Evolutionary conservation across 2,113 vertebrate species (phyloP).

Genomic region (Poicephalus gulielmi): DNA sequence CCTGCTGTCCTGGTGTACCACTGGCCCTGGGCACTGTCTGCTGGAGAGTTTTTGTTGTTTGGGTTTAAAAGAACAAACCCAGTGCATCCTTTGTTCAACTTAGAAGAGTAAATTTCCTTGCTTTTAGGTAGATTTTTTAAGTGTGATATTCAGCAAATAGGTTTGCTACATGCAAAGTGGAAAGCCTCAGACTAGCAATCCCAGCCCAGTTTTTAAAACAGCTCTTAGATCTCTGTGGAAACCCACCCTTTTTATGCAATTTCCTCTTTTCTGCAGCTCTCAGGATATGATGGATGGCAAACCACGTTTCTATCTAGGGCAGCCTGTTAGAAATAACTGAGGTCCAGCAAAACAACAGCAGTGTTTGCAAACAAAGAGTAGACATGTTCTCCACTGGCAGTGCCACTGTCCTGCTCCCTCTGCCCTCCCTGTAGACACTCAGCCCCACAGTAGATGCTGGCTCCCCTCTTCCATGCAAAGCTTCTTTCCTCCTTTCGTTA

Average conservation of each 20-base stretch:
- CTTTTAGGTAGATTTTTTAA: neutral
- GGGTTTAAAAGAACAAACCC: neutral
- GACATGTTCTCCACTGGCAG: neutral
- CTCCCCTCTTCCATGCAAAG: neutral
- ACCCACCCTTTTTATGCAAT: neutral
- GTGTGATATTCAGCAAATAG: neutral
- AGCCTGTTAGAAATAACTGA: neutral
- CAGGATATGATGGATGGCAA: neutral
- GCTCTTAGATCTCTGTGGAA: neutral
- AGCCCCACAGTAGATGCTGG: neutral
- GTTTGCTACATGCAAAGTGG: neutral
- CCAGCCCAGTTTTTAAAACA: neutral
- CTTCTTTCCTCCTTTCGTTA: neutral
- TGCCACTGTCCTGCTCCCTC: neutral
- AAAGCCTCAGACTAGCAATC: neutral
- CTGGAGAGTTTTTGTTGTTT: neutral
- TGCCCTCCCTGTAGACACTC: neutral
- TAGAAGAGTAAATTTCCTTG: neutral
- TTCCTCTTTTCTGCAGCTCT: neutral
- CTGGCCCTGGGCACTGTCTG: neutral
- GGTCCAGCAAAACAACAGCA: slow-evolving; percentile 1
- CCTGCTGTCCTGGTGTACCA: neutral
- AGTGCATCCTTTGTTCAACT: neutral
- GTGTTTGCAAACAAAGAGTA: neutral
- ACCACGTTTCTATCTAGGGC: neutral